Evolutionary conservation across 2,888 invertebrate genomes (phyloP).

Genomic region (Volucella zonaria): DNA sequence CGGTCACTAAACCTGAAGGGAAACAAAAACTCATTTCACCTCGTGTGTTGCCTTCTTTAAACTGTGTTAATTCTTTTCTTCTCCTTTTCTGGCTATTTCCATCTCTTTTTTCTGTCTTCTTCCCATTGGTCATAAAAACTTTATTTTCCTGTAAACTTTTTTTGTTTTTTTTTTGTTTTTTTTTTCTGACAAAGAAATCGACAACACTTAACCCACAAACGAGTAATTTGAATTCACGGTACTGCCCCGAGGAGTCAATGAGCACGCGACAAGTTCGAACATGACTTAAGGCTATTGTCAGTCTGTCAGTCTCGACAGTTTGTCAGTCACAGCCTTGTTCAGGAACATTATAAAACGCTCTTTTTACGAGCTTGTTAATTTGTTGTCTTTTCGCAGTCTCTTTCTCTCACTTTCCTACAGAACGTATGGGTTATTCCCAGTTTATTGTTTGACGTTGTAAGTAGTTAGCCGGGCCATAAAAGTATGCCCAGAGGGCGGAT

Average conservation of each 20-base stretch:
- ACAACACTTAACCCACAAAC: conserved; percentile 55
- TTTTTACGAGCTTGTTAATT: conserved; percentile 47
- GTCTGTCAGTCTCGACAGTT: neutral
- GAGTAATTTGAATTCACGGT: conserved; percentile 52
- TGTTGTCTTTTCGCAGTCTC: neutral
- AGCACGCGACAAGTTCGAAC: conserved; percentile 56
- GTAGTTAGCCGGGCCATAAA: conserved; percentile 27
- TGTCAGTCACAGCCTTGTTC: neutral
- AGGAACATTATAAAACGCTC: conserved; percentile 26
- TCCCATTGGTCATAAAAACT: neutral
- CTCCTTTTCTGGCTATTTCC: neutral
- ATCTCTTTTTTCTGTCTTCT: neutral
- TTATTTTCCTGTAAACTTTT: conserved; percentile 2
- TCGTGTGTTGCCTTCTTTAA: conserved; percentile 41
- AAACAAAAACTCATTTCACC: conserved; percentile 53
- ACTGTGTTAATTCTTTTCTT: conserved; percentile 25
- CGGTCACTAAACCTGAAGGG: conserved; percentile 64
- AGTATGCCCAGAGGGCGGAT: neutral
- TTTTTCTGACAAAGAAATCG: conserved; percentile 6
- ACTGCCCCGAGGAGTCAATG: conserved; percentile 18
- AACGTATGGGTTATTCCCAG: neutral
- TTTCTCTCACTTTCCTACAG: neutral
- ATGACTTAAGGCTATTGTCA: conserved; percentile 14
- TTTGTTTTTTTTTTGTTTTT: no score
- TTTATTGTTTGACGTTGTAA: conserved; percentile 27